Conservation (phyloP, 2,113 vertebrate genomes). For the Rhizomys pruinosus region DNA sequence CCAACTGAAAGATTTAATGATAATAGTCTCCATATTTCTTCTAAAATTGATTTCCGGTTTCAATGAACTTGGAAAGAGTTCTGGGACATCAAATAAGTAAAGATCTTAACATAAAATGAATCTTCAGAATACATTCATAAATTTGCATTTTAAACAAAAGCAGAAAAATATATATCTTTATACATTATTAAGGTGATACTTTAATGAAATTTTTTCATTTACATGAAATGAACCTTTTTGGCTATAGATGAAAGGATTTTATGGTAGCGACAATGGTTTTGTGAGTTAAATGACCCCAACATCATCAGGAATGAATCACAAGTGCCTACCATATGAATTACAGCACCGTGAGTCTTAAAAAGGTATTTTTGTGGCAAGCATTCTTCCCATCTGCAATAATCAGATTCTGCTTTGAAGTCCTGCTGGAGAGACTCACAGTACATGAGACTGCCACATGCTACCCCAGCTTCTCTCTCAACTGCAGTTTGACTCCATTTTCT, state of each 20-base stretch:
- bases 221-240: conserved; percentile 79
- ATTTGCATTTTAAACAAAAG: conserved; percentile 80
- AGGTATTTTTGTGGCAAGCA: conserved; percentile 80
- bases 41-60: conserved; percentile 81
- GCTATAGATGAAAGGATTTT: conserved; percentile 82
- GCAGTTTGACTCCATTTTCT: conserved; percentile 36
- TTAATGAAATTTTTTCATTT: conserved; percentile 82
- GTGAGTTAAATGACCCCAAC: conserved; percentile 81
- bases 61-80: conserved; percentile 75
- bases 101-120: conserved; percentile 75
- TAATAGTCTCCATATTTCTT: conserved; percentile 81
- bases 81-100: conserved; percentile 77
- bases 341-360: conserved; percentile 75
- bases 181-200: conserved; percentile 80
- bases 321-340: conserved; percentile 82
- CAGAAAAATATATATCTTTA: conserved; percentile 70
- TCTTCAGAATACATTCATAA: conserved; percentile 79
- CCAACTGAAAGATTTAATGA: conserved; percentile 79
- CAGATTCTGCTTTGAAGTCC: conserved; percentile 78
- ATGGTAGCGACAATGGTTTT: conserved; percentile 80
- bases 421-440: conserved; percentile 54
- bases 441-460: conserved; percentile 76
- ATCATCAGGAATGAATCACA: conserved; percentile 81
- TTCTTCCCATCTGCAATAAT: conserved; percentile 78
- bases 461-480: conserved; percentile 41